Conservation (phyloP, 2,888 invertebrate species). For the Tanaodytes sp. region DNA sequence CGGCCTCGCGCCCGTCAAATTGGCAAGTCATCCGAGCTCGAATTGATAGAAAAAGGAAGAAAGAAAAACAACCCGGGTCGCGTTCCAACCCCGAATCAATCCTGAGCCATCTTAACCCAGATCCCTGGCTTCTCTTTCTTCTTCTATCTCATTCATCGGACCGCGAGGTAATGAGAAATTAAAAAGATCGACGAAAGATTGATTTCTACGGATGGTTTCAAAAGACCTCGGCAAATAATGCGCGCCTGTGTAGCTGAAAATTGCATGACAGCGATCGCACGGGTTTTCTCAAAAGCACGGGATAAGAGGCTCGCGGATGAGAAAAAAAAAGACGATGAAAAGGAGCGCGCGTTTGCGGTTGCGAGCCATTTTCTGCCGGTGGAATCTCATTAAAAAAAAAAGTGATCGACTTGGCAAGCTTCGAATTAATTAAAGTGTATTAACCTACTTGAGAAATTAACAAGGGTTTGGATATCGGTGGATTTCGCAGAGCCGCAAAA, state of each 20-base stretch:
- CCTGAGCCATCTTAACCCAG: slow-evolving; percentile 29
- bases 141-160: too few relatives aligned
- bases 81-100: too few relatives aligned
- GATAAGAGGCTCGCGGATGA: not conserved
- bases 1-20: slow-evolving; percentile 6
- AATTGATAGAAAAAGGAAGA: too few relatives aligned
- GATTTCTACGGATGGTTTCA: slow-evolving; percentile 10
- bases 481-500: too few relatives aligned
- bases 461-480: too few relatives aligned
- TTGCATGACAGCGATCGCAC: slow-evolving; percentile 19
- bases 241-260: slow-evolving; percentile 11
- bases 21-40: slow-evolving; percentile 3
- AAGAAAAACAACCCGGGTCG: too few relatives aligned
- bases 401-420: slow-evolving; percentile 24
- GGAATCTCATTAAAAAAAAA: slow-evolving; percentile 17
- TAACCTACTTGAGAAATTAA: slow-evolving; percentile 32
- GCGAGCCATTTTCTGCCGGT: slow-evolving; percentile 8
- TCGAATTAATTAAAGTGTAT: slow-evolving; percentile 29
- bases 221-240: slow-evolving; percentile 25
- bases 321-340: slow-evolving; percentile 30
- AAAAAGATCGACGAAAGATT: too few relatives aligned
- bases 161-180: too few relatives aligned
- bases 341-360: slow-evolving; percentile 11
- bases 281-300: too few relatives aligned
- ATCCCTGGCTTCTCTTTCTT: slow-evolving; percentile 12